Evolutionary conservation across 2,113 vertebrate genomes (phyloP).

Genomic region (Psammodynastes pulverulentus): DNA sequence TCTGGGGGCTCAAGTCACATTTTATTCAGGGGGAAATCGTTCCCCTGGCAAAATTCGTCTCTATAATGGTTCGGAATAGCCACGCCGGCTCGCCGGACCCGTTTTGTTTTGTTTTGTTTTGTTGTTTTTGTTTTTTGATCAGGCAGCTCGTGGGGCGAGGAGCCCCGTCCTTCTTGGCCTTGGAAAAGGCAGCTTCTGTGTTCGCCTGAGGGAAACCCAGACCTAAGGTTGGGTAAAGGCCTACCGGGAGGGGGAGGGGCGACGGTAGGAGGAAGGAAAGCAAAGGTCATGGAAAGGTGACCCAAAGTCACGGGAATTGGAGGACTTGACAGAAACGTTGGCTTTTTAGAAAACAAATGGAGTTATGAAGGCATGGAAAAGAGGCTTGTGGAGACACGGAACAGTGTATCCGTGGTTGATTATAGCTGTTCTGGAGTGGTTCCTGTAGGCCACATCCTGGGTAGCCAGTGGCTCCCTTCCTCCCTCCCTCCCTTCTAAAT

Average conservation of each 20-base stretch:
- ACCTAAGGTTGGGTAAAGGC: neutral
- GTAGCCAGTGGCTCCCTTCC: neutral
- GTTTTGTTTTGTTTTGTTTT: neutral
- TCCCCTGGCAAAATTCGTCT: neutral
- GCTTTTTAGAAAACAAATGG: neutral
- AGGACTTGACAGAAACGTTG: neutral
- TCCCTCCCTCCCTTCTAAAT: neutral
- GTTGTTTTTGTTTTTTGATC: neutral
- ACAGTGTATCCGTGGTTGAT: neutral
- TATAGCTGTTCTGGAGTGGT: neutral
- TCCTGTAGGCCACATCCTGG: neutral
- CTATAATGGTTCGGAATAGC: neutral
- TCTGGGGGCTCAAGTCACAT: neutral
- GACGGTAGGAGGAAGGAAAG: neutral
- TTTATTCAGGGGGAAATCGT: neutral
- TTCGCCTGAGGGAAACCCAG: neutral
- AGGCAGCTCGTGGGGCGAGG: neutral
- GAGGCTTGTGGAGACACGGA: neutral
- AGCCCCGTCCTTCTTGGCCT: neutral
- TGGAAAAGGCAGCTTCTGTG: neutral
- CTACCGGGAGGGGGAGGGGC: fast-evolving
- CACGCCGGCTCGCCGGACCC: neutral
- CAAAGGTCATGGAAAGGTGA: neutral
- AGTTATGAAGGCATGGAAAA: neutral
- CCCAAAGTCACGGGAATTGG: neutral